These are phyloP conservation scores for Drosophila bocqueti DNA, from an alignment of 1,140 invertebrate genomes.

Conservation along the genomic window DNA sequence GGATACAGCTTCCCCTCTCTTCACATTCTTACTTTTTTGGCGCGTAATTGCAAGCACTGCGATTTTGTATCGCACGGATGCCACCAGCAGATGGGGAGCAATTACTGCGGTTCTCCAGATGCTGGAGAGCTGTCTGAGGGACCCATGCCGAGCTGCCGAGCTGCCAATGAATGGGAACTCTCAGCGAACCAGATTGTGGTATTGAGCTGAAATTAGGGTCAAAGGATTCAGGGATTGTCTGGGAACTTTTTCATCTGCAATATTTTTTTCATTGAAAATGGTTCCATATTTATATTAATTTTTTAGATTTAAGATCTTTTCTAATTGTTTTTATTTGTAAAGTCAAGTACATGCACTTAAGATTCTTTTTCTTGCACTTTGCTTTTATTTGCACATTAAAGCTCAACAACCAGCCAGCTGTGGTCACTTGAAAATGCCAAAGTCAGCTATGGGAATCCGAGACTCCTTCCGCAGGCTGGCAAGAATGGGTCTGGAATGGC, in stretches of 20 bases:
- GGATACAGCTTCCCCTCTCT: slow-evolving; percentile 16
- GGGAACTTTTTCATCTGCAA: not conserved
- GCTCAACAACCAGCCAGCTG: slow-evolving; percentile 1
- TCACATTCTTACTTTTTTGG: slow-evolving; percentile 59
- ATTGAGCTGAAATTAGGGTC: not conserved
- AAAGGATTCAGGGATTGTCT: not conserved
- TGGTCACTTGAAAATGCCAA: slow-evolving; percentile 26
- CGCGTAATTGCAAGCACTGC: slow-evolving; percentile 62
- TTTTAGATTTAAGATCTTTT: no score
- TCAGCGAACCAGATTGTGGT: slow-evolving; percentile 12
- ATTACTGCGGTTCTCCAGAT: slow-evolving; percentile 27
- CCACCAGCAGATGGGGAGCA: slow-evolving; percentile 43
- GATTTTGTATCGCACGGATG: slow-evolving; percentile 56
- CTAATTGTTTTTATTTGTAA: not conserved
- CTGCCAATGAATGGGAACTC: slow-evolving; percentile 40
- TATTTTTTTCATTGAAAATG: no score
- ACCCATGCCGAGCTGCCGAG: slow-evolving; percentile 41
- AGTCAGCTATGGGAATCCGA: slow-evolving; percentile 31
- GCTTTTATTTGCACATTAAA: slow-evolving; percentile 1
- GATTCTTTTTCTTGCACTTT: not conserved
- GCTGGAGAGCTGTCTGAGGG: slow-evolving; percentile 4
- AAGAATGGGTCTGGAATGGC: not conserved
- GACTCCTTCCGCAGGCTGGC: slow-evolving; percentile 16
- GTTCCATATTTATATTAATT: no score
- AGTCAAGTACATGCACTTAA: not conserved